Base-by-base conservation (phyloP, 2,113 vertebrate species). In the Scophthalmus maximus region DNA sequence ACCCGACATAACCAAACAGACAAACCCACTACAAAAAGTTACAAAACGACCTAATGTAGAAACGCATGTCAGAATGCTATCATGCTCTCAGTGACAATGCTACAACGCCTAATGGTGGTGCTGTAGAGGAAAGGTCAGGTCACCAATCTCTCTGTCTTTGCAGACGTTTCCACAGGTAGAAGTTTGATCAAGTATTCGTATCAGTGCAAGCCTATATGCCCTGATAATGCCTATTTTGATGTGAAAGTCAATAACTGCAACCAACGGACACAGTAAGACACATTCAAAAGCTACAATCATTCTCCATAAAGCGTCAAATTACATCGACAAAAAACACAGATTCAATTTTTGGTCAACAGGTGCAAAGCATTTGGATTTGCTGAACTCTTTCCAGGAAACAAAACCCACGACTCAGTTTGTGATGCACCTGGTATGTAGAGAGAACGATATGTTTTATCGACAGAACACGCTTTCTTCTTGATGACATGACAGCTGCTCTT, bases 391-490 rank as follows among this genome's bases (percentile, higher is more conserved):
- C 62, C 74, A 66, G 83, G 85, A 9, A 88, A 86, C 60, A 74
- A 51, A 79, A 90, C 83, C 44, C 81, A 83, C 14, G 3, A 87
- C 42, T 36, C 81, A 11, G 14, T 84, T 51, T 88, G 84, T 63
- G 10, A 56, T 8, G 0, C 3, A 22, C 17, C 3, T 1, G 64
- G 84, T 87, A 55, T 8, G 78, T 75, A 32, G 17, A 56, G 18
- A 50, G 9, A 55, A 36, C 1, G 10, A 30, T n/a, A n/a, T n/a
- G n/a, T 7, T 22, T 40, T 8, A 23, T 22, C 32, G 5, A 50
- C 61, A 29, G 1, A 27, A 23, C 8, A 12, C 3, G 8, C 3
- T 22, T 5, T 22, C 4, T 23, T 47, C 42, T 63, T 15, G 6
- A 26, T 47, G 26, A 18, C 30, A 49, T 55, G 8, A 53, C 15